phyloP scores from a whole-genome alignment of 2,797 vertebrate genomes.

The Parambassis ranga region DNA sequence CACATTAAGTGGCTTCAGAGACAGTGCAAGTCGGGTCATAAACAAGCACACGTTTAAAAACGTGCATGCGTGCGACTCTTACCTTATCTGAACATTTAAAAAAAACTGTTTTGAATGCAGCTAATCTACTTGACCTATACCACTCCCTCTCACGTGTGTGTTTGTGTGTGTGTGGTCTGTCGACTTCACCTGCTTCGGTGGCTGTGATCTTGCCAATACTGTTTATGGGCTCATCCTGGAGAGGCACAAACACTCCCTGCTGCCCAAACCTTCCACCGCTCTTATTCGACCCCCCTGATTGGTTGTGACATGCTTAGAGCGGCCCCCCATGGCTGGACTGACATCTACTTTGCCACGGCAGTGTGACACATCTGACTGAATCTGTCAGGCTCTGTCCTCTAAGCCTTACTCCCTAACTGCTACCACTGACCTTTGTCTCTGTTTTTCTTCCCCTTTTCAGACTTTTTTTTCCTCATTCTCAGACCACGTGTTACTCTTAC shows the following conservation, averaged over 20 bases:
- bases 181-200: constrained; percentile 31
- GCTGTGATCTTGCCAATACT: constrained; percentile 24
- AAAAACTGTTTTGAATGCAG: neutral
- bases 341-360: constrained; percentile 57
- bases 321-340: constrained; percentile 54
- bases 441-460: constrained; percentile 32
- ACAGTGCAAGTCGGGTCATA: constrained; percentile 4
- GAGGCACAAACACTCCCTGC: constrained; percentile 46
- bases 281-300: constrained; percentile 54
- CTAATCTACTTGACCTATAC: neutral
- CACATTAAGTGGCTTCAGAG: constrained; percentile 14
- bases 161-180: neutral
- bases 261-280: constrained; percentile 45
- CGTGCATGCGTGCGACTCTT: neutral
- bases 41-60: constrained; percentile 1
- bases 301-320: constrained; percentile 63
- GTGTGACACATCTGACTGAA: constrained; percentile 67
- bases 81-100: neutral
- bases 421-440: constrained; percentile 52
- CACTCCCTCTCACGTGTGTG: neutral
- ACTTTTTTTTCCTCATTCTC: constrained; percentile 9
- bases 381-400: constrained; percentile 64
- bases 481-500: neutral
- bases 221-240: constrained; percentile 38
- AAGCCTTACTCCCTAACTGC: constrained; percentile 47